These are phyloP conservation scores for Phalera bucephala DNA, from an alignment of 2,888 invertebrate genomes.

Conservation along the genomic window DNA sequence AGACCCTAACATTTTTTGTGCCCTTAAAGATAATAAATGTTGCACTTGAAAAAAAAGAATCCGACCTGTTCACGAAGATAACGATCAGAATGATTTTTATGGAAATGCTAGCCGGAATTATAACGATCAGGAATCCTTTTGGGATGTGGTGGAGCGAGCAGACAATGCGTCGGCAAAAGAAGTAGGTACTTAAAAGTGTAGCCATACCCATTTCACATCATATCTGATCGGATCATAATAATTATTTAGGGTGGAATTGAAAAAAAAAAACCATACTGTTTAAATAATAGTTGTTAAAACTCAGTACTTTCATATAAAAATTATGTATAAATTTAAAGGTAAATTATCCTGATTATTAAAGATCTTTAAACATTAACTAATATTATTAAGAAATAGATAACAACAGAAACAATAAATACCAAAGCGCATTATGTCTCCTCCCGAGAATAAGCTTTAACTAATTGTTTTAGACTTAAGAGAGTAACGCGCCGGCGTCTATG, in stretches of 20 bases:
- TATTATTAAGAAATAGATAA: no score
- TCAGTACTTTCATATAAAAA: not conserved
- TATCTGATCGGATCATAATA: slow-evolving; percentile 49
- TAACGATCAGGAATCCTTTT: slow-evolving; percentile 78
- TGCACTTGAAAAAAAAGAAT: slow-evolving; percentile 75
- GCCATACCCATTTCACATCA: slow-evolving; percentile 36
- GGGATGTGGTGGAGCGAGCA: slow-evolving; percentile 75
- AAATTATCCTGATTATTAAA: no score
- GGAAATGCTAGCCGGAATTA: slow-evolving; percentile 79
- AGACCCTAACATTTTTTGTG: slow-evolving; percentile 73
- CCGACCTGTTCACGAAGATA: slow-evolving; percentile 80
- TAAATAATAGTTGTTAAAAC: not conserved
- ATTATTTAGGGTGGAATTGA: slow-evolving; percentile 21
- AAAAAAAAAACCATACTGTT: slow-evolving; percentile 6
- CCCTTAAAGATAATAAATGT: slow-evolving; percentile 81
- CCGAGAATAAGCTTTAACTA: not conserved
- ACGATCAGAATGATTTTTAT: slow-evolving; percentile 80
- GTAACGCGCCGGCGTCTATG: slow-evolving; percentile 67
- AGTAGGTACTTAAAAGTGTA: slow-evolving; percentile 40
- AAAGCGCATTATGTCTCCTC: not conserved
- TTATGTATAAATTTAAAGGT: no score
- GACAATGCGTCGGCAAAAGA: slow-evolving; percentile 78
- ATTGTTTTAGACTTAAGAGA: not conserved
- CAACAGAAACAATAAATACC: no score
- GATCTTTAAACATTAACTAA: no score